Base-by-base conservation (phyloP, 2,113 vertebrate species). In the Notarius quadriscutis region DNA sequence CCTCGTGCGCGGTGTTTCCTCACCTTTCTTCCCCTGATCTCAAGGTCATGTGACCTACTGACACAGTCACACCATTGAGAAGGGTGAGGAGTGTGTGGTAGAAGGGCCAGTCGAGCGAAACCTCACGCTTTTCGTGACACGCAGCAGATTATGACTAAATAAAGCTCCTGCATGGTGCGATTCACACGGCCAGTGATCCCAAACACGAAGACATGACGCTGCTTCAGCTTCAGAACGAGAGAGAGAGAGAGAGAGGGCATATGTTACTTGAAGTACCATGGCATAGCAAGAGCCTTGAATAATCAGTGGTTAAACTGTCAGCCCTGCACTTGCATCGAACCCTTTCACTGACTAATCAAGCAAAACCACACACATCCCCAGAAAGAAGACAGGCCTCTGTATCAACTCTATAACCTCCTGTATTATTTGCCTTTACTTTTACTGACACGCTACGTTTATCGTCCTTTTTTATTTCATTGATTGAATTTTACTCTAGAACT, bases 241-340 rank as follows among this genome's bases (percentile, higher is more conserved):
- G 90, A 89, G 71, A 81, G 55, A 85, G 88, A 93, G 92, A 89
- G 81, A 83, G 87, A 89, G 10, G 92, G 93, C 92, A 92, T 92
- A 95, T 91, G 90, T 95, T 94, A 94, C 89, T 41, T 91, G 91
- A 88, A 93, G 90, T 92, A 92, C 92, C 89, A 90, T 90, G 92
- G 94, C 95, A 95, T 95, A 95, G 92, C 86, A 95, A 95, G 94
- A 95, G 92, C 94, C 94, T 95, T 95, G 93, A 95, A 95, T 94
- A 95, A 95, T 95, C 95, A 95, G 93, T 92, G 90, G 92, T 94
- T 95, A 96, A 95, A 94, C 94, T 93, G 94, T 92, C 93, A 91
- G 92, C 89, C 90, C 90, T 93, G 89, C 86, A 90, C 91, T 91
- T 88, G 84, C 92, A 94, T 94, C 94, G 93, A 82, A 82, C 93